phyloP scores from a whole-genome alignment of 2,797 vertebrate species.

The Pygocentrus nattereri region DNA sequence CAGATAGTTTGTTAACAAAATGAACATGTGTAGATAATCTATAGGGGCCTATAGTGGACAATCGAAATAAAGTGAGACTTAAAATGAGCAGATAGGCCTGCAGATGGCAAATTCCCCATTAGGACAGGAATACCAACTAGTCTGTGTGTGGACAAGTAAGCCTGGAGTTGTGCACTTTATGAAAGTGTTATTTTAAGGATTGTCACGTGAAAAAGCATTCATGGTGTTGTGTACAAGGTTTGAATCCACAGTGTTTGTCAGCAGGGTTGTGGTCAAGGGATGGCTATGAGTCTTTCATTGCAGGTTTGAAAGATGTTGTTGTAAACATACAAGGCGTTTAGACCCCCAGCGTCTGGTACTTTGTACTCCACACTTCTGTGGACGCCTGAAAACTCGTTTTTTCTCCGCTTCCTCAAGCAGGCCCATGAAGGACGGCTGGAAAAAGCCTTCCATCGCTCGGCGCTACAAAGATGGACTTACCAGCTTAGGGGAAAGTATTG shows the following conservation, averaged over 20 bases:
- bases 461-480: slow-evolving; percentile 69
- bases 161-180: slow-evolving; percentile 34
- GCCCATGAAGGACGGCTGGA: slow-evolving; percentile 70
- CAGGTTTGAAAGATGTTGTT: slow-evolving; percentile 29
- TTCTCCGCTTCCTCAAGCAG: slow-evolving; percentile 67
- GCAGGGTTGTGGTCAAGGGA: background rate
- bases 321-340: slow-evolving; percentile 23
- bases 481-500: slow-evolving; percentile 74
- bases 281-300: background rate
- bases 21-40: too few species aligned
- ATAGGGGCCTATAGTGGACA: too few species aligned
- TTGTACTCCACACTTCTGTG: slow-evolving; percentile 49
- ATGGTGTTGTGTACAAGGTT: slow-evolving; percentile 1
- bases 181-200: slow-evolving; percentile 33
- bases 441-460: slow-evolving; percentile 70
- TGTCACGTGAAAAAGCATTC: slow-evolving; percentile 25
- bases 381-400: slow-evolving; percentile 68
- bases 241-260: slow-evolving; percentile 14
- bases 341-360: slow-evolving; percentile 35
- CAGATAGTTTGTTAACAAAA: too few species aligned
- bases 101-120: background rate
- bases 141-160: background rate
- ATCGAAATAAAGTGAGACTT: too few species aligned
- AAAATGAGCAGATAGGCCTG: background rate
- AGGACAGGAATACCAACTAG: background rate